Evolutionary conservation across 2,113 vertebrate genomes (phyloP).

Genomic region (Axis porcinus): DNA sequence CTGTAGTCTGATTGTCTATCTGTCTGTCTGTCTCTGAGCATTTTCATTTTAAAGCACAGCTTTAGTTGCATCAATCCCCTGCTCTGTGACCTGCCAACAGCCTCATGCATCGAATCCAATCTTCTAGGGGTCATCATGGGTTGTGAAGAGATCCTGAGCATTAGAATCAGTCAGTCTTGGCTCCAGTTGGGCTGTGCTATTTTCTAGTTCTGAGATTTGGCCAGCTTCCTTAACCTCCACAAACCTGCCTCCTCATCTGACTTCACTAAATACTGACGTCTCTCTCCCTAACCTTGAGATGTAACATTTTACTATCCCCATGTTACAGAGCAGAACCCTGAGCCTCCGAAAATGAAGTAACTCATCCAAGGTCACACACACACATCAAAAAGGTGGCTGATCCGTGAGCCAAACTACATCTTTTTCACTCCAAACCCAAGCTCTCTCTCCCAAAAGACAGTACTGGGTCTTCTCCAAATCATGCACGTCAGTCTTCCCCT

Average conservation of each 20-base stretch:
- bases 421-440: not conserved
- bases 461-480: not conserved
- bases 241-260: not conserved
- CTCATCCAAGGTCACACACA: not conserved
- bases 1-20: not conserved
- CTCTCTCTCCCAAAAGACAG: not conserved
- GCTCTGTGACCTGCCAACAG: not conserved
- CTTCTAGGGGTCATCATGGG: not conserved
- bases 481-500: not conserved
- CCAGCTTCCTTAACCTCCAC: not conserved
- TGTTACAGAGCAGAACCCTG: not conserved
- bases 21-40: not conserved
- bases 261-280: not conserved
- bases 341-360: not conserved
- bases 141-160: not conserved
- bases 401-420: not conserved
- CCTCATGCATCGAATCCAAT: rapidly evolving
- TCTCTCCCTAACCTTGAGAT: not conserved
- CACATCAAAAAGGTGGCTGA: not conserved
- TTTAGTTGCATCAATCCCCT: not conserved
- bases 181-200: not conserved
- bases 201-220: not conserved
- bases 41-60: not conserved
- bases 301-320: not conserved
- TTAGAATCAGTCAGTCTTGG: not conserved